Conservation (phyloP, 2,888 invertebrate genomes). For the Trachelus stipa region DNA sequence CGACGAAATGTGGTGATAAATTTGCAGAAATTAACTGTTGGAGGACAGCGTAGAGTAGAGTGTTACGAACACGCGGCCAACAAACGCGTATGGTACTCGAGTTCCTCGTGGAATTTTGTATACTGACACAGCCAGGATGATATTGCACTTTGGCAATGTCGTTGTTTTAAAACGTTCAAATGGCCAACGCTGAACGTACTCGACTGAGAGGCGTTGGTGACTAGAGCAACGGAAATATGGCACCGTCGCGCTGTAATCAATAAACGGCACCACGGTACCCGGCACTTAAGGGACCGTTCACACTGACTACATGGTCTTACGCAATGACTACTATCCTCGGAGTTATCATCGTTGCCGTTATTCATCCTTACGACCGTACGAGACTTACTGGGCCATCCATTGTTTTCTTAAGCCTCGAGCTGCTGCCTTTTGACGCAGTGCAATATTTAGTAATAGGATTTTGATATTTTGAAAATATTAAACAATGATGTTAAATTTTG, state of each 20-base stretch:
- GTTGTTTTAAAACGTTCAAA: slow-evolving; percentile 24
- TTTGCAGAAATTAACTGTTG: neutral
- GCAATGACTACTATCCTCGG: neutral
- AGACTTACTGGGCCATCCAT: neutral
- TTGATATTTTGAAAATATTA: neutral
- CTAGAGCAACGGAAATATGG: slow-evolving; percentile 46
- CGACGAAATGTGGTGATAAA: neutral
- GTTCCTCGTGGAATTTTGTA: neutral
- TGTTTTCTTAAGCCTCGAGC: neutral
- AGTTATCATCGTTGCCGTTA: neutral
- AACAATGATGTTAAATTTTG: too few relatives aligned
- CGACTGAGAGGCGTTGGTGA: slow-evolving; percentile 15
- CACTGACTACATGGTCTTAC: slow-evolving; percentile 5
- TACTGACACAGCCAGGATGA: neutral
- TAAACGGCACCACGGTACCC: slow-evolving; percentile 50
- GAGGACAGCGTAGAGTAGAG: neutral
- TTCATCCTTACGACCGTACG: neutral
- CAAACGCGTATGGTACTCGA: neutral
- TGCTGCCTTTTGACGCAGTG: neutral
- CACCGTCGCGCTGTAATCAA: slow-evolving; percentile 50
- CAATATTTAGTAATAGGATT: neutral
- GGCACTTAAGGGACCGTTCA: slow-evolving; percentile 33
- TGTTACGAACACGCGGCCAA: neutral
- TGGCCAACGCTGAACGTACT: slow-evolving; percentile 31
- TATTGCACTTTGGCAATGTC: neutral